phyloP scores from a whole-genome alignment of 2,797 vertebrate genomes.

The Eurystomus glaucurus region DNA sequence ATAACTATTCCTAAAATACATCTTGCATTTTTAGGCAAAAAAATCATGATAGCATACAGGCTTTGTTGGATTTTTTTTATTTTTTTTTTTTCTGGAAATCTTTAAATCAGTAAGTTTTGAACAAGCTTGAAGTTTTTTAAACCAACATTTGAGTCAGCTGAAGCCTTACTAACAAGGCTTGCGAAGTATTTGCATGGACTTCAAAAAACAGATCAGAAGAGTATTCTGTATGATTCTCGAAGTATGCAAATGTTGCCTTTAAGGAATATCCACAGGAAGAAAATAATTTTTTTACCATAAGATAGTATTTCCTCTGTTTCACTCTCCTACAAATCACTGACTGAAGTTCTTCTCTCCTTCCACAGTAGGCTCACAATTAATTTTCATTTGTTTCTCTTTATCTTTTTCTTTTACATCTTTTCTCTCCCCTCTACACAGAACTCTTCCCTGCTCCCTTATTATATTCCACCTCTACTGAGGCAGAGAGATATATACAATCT shows the following conservation, averaged over 20 bases:
- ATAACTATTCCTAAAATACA: neutral
- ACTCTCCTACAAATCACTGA: neutral
- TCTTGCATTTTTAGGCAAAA: neutral
- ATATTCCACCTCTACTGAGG: neutral
- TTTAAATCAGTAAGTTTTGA: neutral
- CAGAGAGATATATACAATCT: neutral
- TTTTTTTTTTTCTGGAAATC: neutral
- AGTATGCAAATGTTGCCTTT: neutral
- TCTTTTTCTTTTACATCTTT: neutral
- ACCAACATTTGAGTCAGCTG: neutral
- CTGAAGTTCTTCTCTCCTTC: neutral
- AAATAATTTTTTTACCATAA: neutral
- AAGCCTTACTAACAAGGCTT: neutral
- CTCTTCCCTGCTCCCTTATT: neutral
- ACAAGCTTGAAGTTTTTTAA: neutral
- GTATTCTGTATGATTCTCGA: neutral
- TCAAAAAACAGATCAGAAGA: neutral
- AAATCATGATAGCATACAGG: accelerated
- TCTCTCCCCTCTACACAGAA: accelerated
- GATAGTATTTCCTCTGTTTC: neutral
- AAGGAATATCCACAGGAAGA: neutral
- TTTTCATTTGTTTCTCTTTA: neutral
- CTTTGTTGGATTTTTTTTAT: neutral
- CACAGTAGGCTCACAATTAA: neutral
- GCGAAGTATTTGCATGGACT: neutral